These are phyloP conservation scores for Linurgus olivaceus DNA, from an alignment of 2,797 vertebrate genomes.

Conservation along the genomic window DNA sequence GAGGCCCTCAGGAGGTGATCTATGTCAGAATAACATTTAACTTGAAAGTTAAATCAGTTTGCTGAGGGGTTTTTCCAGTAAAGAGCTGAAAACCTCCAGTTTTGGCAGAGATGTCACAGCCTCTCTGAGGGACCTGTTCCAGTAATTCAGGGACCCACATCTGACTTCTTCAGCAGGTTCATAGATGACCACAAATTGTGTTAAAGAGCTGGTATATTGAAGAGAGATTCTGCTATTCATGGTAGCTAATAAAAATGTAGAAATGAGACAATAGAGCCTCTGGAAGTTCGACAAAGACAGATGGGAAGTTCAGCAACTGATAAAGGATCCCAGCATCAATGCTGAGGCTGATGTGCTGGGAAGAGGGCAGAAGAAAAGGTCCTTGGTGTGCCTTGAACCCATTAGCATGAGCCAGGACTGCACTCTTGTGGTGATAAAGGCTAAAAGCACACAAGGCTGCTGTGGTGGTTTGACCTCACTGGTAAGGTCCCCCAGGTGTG, in stretches of 20 bases:
- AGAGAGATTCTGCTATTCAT: neutral
- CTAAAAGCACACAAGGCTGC: neutral
- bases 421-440: neutral
- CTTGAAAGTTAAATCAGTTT: neutral
- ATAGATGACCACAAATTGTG: rapidly evolving
- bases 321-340: neutral
- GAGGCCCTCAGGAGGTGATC: neutral
- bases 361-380: neutral
- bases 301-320: neutral
- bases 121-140: neutral
- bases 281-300: neutral
- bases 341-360: neutral
- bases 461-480: neutral
- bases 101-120: neutral
- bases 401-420: neutral
- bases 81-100: neutral
- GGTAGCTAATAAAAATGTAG: neutral
- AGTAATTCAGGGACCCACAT: neutral
- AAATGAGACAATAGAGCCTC: neutral
- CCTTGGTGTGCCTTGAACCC: neutral
- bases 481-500: rapidly evolving
- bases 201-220: neutral
- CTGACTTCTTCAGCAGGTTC: neutral
- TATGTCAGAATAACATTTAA: neutral
- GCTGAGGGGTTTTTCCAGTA: neutral